Evolutionary conservation across 2,797 vertebrate species (phyloP).

Genomic region (Enteromius anoplus): DNA sequence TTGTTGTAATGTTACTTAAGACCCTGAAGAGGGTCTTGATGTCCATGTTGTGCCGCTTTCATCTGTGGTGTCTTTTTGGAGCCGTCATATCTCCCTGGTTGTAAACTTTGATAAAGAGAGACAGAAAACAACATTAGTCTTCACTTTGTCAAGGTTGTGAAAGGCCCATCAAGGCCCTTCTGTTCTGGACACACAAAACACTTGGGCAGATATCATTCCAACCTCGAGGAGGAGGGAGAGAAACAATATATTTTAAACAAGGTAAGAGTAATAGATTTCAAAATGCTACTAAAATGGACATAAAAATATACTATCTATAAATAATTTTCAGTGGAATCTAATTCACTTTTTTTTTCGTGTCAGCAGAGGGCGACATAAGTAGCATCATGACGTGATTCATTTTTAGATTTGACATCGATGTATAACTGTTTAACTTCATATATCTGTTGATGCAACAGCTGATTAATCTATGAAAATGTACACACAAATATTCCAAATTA

Average conservation of each 20-base stretch:
- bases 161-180: neutral
- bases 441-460: neutral
- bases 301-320: neutral
- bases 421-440: neutral
- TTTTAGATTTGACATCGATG: neutral
- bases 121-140: neutral
- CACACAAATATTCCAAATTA: neutral
- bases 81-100: neutral
- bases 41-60: neutral
- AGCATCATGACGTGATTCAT: neutral
- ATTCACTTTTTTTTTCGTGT: too few relatives aligned
- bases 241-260: neutral
- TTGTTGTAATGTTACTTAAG: neutral
- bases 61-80: conserved; percentile 16
- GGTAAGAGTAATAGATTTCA: neutral
- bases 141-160: conserved; percentile 17
- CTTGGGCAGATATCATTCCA: neutral
- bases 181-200: conserved; percentile 7
- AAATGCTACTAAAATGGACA: neutral
- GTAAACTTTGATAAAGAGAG: conserved; percentile 12
- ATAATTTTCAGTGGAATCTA: neutral
- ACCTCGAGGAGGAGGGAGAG: neutral
- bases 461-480: neutral
- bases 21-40: neutral
- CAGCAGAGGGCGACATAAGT: conserved; percentile 22